These are phyloP conservation scores for Drosophila ustulata DNA, from an alignment of 2,888 invertebrate genomes.

Conservation along the genomic window DNA sequence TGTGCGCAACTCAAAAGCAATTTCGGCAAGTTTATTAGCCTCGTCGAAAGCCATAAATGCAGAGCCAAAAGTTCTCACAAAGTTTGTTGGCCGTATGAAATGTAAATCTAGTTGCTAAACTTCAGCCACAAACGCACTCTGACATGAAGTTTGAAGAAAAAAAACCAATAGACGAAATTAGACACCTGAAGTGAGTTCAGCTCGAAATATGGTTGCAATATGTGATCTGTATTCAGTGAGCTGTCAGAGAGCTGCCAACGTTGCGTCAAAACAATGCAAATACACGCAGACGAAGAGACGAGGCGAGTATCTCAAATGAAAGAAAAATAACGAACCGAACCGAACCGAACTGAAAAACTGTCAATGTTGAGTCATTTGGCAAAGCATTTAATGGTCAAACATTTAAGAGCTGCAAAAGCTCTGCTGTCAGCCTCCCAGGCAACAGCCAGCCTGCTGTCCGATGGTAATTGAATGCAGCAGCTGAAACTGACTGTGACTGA, in stretches of 20 bases:
- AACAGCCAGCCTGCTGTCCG: slow-evolving; percentile 32
- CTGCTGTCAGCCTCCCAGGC: not conserved
- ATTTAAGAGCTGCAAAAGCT: slow-evolving; percentile 27
- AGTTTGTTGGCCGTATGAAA: slow-evolving; percentile 43
- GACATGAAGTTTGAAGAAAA: slow-evolving; percentile 18
- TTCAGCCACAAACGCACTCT: slow-evolving; percentile 24
- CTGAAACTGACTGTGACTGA: slow-evolving; percentile 54
- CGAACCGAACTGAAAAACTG: slow-evolving; percentile 29
- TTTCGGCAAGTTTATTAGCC: slow-evolving; percentile 48
- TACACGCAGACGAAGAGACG: not conserved
- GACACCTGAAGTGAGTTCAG: slow-evolving; percentile 17
- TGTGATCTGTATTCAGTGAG: slow-evolving; percentile 22
- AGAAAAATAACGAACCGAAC: not conserved
- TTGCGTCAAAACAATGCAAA: slow-evolving; percentile 50
- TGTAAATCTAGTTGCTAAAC: slow-evolving; percentile 45
- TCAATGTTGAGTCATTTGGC: slow-evolving; percentile 62
- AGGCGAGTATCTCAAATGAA: slow-evolving; percentile 22
- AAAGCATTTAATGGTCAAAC: slow-evolving; percentile 74
- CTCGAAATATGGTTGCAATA: slow-evolving; percentile 8
- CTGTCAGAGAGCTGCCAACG: slow-evolving; percentile 57
- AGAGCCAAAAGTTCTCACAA: slow-evolving; percentile 40
- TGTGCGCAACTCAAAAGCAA: slow-evolving; percentile 14
- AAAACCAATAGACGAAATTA: slow-evolving; percentile 24
- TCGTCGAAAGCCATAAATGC: slow-evolving; percentile 33
- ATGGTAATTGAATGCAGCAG: slow-evolving; percentile 64